These are phyloP conservation scores for Octopus bimaculoides DNA, from an alignment of 1,140 invertebrate genomes.

Conservation along the genomic window DNA sequence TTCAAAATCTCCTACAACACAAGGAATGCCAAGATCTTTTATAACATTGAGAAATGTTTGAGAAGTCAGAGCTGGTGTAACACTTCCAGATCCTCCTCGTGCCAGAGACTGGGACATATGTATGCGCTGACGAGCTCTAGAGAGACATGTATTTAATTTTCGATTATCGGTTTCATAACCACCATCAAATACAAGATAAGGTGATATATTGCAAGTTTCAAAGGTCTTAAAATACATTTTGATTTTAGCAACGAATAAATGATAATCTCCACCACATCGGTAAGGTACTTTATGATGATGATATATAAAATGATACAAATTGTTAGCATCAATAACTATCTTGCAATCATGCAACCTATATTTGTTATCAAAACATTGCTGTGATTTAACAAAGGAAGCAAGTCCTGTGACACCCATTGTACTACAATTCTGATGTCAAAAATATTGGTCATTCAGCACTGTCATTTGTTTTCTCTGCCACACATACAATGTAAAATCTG, in stretches of 20 bases:
- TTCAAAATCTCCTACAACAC: conserved; percentile 76
- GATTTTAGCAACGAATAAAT: conserved; percentile 67
- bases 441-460: no score
- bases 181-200: conserved; percentile 81
- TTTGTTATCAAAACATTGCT: conserved; percentile 67
- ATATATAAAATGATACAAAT: conserved; percentile 73
- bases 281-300: conserved; percentile 65
- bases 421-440: no score
- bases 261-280: conserved; percentile 84
- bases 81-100: conserved; percentile 34
- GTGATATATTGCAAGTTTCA: conserved; percentile 70
- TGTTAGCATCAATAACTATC: conserved; percentile 81
- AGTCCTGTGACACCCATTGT: conserved; percentile 63
- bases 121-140: conserved; percentile 67
- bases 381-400: conserved; percentile 66
- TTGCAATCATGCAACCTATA: conserved; percentile 68
- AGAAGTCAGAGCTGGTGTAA: conserved; percentile 62
- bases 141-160: conserved; percentile 72
- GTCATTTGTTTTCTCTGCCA: no score
- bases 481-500: no score
- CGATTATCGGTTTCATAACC: conserved; percentile 67
- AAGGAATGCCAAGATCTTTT: conserved; percentile 65
- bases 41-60: conserved; percentile 73
- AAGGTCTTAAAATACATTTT: conserved; percentile 72
- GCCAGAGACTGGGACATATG: conserved; percentile 46